Base-by-base conservation (phyloP, 2,113 vertebrate species). In the Sprattus sprattus region DNA sequence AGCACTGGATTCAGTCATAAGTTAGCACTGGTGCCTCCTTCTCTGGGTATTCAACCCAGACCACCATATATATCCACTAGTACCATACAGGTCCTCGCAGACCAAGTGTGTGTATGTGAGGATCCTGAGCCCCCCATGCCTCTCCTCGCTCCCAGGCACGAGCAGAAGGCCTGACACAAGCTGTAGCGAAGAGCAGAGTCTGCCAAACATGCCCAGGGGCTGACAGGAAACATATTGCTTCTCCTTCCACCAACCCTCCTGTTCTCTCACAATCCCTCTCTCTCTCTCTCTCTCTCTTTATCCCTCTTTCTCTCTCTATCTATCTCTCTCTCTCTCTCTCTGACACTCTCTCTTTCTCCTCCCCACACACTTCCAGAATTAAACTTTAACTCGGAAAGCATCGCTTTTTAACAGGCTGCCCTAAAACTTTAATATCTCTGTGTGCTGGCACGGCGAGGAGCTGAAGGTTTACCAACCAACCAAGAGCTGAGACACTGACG, bases 161-260 rank as follows among this genome's bases (percentile, higher is more conserved):
- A 50, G 89, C 90, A 92, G 91, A 92, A 89, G 89, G 86, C 90
- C 86, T 32, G 81, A 90, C 90, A 91, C 87, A 84, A 88, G 90
- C 89, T 87, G 84, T 90, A 89, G 86, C 85, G 86, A 85, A 78
- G 88, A 83, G 81, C 85, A 86, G 64, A 88, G 87, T 87, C 89
- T 92, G 92, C 93, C 92, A 94, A 93, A 78, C 83, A 83, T 52
- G 91, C 92, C 94, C 88, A 44, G 75, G 89, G 92, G 89, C 85
- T 89, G 87, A 92, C 90, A 91, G 89, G 91, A 89, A 94, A 92
- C 94, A 95, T 94, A 94, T 93, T 94, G 93, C 92, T 91, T 83
- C 75, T 57, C 46, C 45, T 39, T 45, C 20, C 25, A 25, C 81
- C 87, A 90, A 84, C 84, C 82, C 84, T 90, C 87, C 85, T 83